Percentiles rank a stretch among this genome's conserved stretches.
Evolutionary conservation across 2,888 invertebrate species (phyloP).

Genomic region (Phania funesta): DNA sequence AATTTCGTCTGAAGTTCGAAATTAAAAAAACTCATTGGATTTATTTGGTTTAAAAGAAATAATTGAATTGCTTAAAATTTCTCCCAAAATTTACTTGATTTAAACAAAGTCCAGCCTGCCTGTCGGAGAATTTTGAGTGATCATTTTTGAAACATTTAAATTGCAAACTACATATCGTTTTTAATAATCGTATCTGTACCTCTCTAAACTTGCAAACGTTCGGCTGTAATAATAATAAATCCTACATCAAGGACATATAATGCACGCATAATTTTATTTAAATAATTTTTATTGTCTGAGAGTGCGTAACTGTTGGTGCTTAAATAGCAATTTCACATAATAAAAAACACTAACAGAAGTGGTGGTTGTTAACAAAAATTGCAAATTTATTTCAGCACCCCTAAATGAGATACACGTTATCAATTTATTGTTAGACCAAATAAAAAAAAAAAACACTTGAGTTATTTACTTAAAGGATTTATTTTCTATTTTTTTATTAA

Average conservation of each 20-base stretch:
- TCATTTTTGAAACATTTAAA: too few relatives aligned
- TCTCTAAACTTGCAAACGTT: background rate
- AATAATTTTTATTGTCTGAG: background rate
- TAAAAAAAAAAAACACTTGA: background rate
- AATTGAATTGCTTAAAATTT: too few relatives aligned
- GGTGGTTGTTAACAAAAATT: conserved; percentile 27
- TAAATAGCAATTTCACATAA: background rate
- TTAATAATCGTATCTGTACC: too few relatives aligned
- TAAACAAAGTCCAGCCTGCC: too few relatives aligned
- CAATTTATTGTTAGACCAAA: background rate
- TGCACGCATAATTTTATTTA: conserved; percentile 55
- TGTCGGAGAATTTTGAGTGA: too few relatives aligned
- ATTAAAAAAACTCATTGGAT: too few relatives aligned
- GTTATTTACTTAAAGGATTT: background rate
- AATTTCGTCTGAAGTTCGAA: too few relatives aligned
- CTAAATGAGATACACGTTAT: background rate
- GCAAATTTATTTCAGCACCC: conserved; percentile 11
- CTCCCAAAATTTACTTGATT: too few relatives aligned
- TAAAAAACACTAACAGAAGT: background rate
- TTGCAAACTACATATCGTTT: too few relatives aligned
- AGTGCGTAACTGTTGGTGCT: conserved; percentile 2
- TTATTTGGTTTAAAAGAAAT: too few relatives aligned
- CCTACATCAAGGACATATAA: conserved; percentile 69
- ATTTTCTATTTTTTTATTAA: too few relatives aligned
- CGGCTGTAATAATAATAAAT: conserved; percentile 52